These are phyloP conservation scores for Coryphaenoides rupestris DNA, from an alignment of 2,113 vertebrate species.

Conservation along the genomic window DNA sequence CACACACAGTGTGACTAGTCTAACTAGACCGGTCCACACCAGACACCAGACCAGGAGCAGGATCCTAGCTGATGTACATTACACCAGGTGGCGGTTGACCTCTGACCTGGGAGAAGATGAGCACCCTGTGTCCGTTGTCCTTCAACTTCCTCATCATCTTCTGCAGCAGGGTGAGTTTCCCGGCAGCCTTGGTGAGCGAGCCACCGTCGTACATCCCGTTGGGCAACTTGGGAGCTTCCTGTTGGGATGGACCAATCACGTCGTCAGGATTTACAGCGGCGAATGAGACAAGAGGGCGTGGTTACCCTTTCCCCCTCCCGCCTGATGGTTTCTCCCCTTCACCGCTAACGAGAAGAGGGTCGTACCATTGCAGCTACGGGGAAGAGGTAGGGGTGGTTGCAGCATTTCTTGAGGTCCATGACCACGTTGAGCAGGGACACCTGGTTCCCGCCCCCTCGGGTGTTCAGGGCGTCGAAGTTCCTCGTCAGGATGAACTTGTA, in stretches of 20 bases:
- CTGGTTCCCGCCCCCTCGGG: slow-evolving; percentile 93
- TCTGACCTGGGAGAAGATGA: slow-evolving; percentile 94
- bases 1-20: no score
- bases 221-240: slow-evolving; percentile 98
- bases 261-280: not conserved
- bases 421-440: slow-evolving; percentile 95
- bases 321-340: not conserved
- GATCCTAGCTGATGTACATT: no score
- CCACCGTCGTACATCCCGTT: slow-evolving; percentile 97
- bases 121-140: slow-evolving; percentile 91
- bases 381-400: slow-evolving; percentile 98
- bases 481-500: slow-evolving; percentile 97
- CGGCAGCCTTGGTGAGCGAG: slow-evolving; percentile 87
- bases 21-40: no score
- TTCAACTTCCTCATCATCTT: slow-evolving; percentile 97
- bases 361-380: slow-evolving; percentile 93
- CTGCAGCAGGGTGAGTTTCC: slow-evolving; percentile 88
- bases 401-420: slow-evolving; percentile 99
- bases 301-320: not conserved
- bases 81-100: no score
- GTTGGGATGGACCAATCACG: slow-evolving; percentile 19
- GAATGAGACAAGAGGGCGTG: not conserved
- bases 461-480: slow-evolving; percentile 96
- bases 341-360: not conserved
- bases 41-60: no score